phyloP scores from a whole-genome alignment of 2,888 invertebrate species.

The Rotaria magnacalcarata region DNA sequence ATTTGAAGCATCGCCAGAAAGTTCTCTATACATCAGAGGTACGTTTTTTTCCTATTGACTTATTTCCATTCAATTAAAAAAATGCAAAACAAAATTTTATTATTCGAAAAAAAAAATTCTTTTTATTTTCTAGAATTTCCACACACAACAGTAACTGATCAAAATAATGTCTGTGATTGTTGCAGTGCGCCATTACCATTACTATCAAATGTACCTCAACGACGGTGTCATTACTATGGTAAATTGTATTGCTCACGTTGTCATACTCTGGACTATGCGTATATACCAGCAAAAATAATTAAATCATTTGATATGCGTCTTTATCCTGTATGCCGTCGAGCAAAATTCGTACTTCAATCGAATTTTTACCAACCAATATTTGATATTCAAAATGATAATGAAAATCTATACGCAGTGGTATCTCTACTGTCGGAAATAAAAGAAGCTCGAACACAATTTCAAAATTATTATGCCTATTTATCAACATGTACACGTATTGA shows the following conservation, averaged over 20 bases:
- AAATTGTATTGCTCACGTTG: constrained; percentile 9
- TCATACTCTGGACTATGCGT: not conserved
- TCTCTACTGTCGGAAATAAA: not conserved
- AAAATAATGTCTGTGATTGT: not conserved
- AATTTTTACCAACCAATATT: not conserved
- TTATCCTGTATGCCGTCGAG: constrained; percentile 35
- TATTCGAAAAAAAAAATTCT: no score
- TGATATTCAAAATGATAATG: constrained; percentile 30
- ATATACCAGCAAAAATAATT: constrained; percentile 9
- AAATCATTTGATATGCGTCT: not conserved
- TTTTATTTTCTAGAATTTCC: not conserved
- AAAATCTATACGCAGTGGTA: not conserved
- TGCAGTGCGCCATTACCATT: not conserved
- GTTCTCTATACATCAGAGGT: not conserved
- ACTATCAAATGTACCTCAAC: not conserved
- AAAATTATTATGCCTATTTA: not conserved
- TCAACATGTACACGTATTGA: not conserved
- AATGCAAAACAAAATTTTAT: not conserved
- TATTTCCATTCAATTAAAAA: not conserved
- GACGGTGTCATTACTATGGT: constrained; percentile 19
- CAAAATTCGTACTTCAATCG: not conserved
- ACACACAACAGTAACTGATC: not conserved
- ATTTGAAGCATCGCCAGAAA: not conserved
- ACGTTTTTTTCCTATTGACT: not conserved
- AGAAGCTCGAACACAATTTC: not conserved